A percentile compares a stretch with the other conserved stretches of the same genome.
Evolutionary conservation across 1,140 invertebrate genomes (phyloP).

Genomic region (Tetramorium parvispinum): DNA sequence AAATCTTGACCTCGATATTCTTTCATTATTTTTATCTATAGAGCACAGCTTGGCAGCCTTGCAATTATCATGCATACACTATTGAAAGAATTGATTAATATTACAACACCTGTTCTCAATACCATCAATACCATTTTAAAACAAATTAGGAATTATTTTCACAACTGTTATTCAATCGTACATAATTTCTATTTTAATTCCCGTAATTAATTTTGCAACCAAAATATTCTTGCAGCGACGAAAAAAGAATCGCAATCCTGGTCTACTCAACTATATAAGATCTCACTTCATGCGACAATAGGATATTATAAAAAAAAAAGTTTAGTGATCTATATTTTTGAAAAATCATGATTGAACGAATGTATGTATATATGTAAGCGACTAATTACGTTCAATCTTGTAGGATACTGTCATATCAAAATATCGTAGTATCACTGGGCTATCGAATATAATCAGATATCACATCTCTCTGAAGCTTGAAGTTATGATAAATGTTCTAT

Average conservation of each 20-base stretch:
- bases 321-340: conserved; percentile 7
- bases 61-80: conserved; percentile 32
- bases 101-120: not conserved
- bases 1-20: not conserved
- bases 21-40: not conserved
- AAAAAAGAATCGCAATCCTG: conserved; percentile 21
- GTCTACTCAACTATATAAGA: conserved; percentile 38
- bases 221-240: conserved; percentile 25
- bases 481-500: not conserved
- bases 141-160: not conserved
- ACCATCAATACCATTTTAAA: not conserved
- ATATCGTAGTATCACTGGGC: not conserved
- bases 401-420: conserved; percentile 41
- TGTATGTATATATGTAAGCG: not conserved
- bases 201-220: not conserved
- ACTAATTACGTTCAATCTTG: conserved; percentile 34
- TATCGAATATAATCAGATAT: not conserved
- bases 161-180: not conserved
- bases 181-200: not conserved
- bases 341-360: conserved; percentile 23
- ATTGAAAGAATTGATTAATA: conserved; percentile 19
- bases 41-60: conserved; percentile 22
- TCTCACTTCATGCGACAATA: conserved; percentile 29
- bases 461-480: not conserved
- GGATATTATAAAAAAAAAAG: not conserved